A percentile compares a stretch with the other conserved stretches of the same genome.
Evolutionary conservation across 2,888 invertebrate species (phyloP).

Genomic region (Xestobium rufovillosum): DNA sequence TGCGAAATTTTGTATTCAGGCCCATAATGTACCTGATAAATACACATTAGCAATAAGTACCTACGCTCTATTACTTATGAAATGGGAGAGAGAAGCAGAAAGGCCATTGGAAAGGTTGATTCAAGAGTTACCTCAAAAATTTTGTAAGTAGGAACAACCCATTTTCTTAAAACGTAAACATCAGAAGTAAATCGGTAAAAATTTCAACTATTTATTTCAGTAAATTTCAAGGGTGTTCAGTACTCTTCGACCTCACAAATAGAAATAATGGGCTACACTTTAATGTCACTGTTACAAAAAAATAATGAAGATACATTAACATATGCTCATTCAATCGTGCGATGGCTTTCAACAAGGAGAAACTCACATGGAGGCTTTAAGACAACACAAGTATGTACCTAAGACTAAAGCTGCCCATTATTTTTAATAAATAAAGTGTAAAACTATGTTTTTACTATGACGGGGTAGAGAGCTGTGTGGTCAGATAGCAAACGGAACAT

Average conservation of each 20-base stretch:
- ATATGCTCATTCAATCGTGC: slow-evolving; percentile 53
- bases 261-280: slow-evolving; percentile 61
- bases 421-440: too few relatives aligned
- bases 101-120: slow-evolving; percentile 41
- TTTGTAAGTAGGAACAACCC: too few relatives aligned
- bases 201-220: too few relatives aligned
- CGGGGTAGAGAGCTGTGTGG: too few relatives aligned
- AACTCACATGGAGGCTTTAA: slow-evolving; percentile 64
- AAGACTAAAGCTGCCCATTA: too few relatives aligned
- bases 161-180: too few relatives aligned
- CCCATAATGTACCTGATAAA: slow-evolving; percentile 41
- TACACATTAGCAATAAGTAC: slow-evolving; percentile 49
- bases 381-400: slow-evolving; percentile 57
- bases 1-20: slow-evolving; percentile 52
- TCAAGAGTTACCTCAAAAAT: slow-evolving; percentile 19
- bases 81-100: slow-evolving; percentile 42
- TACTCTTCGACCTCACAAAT: slow-evolving; percentile 53
- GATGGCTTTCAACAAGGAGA: slow-evolving; percentile 66
- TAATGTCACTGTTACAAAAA: slow-evolving; percentile 50
- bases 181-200: too few relatives aligned
- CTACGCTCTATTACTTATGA: slow-evolving; percentile 47
- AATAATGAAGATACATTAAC: slow-evolving; percentile 47
- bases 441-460: too few relatives aligned
- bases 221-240: too few relatives aligned
- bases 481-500: too few relatives aligned